Base-by-base conservation (phyloP, 1,140 invertebrate species). In the Vanessa atalanta region DNA sequence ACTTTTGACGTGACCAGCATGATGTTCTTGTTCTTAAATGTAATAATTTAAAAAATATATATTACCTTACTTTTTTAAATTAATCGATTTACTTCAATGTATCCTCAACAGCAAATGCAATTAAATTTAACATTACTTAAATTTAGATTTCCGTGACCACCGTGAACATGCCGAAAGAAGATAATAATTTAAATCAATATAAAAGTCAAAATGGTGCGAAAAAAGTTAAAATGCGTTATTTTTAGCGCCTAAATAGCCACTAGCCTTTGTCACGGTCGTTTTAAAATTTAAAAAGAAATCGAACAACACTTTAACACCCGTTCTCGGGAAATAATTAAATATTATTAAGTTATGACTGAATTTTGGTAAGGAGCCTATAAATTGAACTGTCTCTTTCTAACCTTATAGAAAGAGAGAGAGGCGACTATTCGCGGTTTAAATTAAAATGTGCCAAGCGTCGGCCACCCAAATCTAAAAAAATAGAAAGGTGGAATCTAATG, bases 261-360 rank as follows among this genome's bases (percentile, higher is more conserved):
- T 81, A 84, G 81, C 81, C 83, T 89, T 88, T 83, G 87, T 79
- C 83, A 89, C 83, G 87, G 83, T 83, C 77, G 65, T 72, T 87
- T 81, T 60, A 70, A 75, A 75, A 82, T 77, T 65, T 79, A 64
- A 73, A 77, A 79, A 82, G 79, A 78, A 70, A 79, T 67, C 57
- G 16, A 13, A 4, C 57, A 81, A 82, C 80, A 78, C 72, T 78
- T 81, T 67, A 79, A 79, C 75, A 79, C 78, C 69, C 77, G 70
- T 79, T 79, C 65, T 50, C 51, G 53, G 72, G 76, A 87, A 83
- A 78, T 82, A 81, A 85, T 85, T 84, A 81, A 82, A 82, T 57
- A 79, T 82, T 81, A 88, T 87, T 87, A 80, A 85, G 85, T 86
- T 87, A 88, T 85, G 79, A 83, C 76, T 47, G 71, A 81, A 79